Percentiles rank a stretch among this genome's conserved stretches.
Evolutionary conservation across 2,797 vertebrate species (phyloP).

Genomic region (Prionace glauca): DNA sequence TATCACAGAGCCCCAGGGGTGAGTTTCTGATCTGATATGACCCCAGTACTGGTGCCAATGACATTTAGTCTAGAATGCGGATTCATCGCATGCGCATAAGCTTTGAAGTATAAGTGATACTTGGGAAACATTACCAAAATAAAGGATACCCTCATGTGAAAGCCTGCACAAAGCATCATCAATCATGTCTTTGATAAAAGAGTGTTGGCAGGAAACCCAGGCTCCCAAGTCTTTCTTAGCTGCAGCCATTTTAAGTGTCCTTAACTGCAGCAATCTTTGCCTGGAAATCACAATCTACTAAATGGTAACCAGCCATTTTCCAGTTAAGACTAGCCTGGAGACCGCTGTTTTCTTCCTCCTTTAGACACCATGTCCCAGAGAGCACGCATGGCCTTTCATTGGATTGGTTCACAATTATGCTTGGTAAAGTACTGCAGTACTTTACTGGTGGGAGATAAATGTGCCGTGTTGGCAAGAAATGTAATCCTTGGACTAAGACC

Average conservation of each 20-base stretch:
- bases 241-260: background rate
- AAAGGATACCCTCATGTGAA: background rate
- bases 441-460: background rate
- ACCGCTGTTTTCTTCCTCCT: no score
- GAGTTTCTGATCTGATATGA: background rate
- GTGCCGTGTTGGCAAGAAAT: background rate
- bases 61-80: background rate
- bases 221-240: background rate
- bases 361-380: no score
- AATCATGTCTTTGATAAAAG: constrained; percentile 32
- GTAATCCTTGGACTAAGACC: background rate
- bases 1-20: background rate
- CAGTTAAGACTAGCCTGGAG: background rate
- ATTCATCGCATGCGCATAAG: no score
- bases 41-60: background rate
- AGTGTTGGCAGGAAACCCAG: background rate
- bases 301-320: background rate
- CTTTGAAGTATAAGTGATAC: constrained; percentile 3
- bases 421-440: no score
- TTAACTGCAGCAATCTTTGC: background rate
- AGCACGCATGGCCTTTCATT: no score
- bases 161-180: background rate
- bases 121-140: background rate
- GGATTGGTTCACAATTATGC: no score
- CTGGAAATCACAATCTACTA: background rate